Base-by-base conservation (phyloP, 1,140 invertebrate species). In the Ditylenchus dipsaci region DNA sequence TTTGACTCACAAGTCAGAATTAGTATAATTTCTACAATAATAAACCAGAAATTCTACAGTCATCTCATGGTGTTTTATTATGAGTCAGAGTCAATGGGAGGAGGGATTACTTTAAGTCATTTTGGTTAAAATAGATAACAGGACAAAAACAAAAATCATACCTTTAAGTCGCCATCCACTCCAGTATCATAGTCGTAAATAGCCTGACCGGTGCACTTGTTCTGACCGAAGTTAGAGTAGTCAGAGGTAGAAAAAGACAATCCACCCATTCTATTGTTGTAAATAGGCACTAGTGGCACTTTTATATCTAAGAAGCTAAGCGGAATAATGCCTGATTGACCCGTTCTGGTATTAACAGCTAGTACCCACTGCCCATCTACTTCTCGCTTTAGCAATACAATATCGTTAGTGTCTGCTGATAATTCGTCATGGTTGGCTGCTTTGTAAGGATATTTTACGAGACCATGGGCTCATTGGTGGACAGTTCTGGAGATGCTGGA, bases 171-270 rank as follows among this genome's bases (percentile, higher is more conserved):
- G 11, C 76, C 76, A 7, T 65, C 57, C 43, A 77, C 68, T 3
- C 69, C 78, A 13, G 72, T 78, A 56, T 81, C 59, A 43, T 65
- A 77, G 49, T 81, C 76, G 58, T 81, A 77, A 23, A 77, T 15
- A 0, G 73, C 76, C 29, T 29, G 62, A 13, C 33, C 23, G 30
- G 5, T 26, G n/a, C 43, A 45, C n/a, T 45, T 11, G n/a, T 45
- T 45, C 43, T 45, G 43, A 45, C 43, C 43, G 49, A 19, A n/a
- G 65, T 33, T 19, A 73, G 27, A 21, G 72, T 71, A 29, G 45
- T 75, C 72, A 5, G 68, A 23, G 68, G 17, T 67, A 23, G n/a
- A 9, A 49, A 29, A 19, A n/a, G 21, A 19, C 74, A 70, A 62
- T 23, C 57, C 26, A 8, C 29, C 63, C n/a, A n/a, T n/a, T 7